Evolutionary conservation across 2,888 invertebrate genomes (phyloP), one percentile per base, ranked within the genome.

Genomic region (Nomada goodeniana): DNA sequence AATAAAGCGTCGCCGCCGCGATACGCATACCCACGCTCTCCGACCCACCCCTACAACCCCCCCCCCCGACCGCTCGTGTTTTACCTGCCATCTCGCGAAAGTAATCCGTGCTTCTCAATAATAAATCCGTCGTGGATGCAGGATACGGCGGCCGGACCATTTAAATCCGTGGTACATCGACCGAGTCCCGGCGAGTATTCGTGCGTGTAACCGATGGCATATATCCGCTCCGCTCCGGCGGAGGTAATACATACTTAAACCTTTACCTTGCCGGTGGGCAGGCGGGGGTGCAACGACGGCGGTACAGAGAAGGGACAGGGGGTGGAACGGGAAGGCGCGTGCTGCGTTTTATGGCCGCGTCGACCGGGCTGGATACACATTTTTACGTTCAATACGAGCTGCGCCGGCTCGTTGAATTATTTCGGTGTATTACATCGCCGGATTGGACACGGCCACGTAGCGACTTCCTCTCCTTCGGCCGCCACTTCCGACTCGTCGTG

Each of bases 101-200:
- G 90, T 89, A 89, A 86, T 87, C 88, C 88, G 86, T 87, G 88
- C 83, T 86, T 90, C 89, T 86, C 86, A 82, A 86, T 91, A 90
- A 91, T 91, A 92, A 92, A 92, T 91, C 87, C 87, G 86, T 86
- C 86, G 76, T 69, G 86, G 85, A 82, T 82, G 64, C 74, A 82
- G 83, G 78, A 83, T 70, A 76, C 44, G 74, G 63, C 44, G 74
- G 59, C 29, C 60, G 42, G 55, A 67, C 83, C 74, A 78, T 83
- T 83, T 82, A 82, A 83, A 83, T 78, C 83, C 78, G 57, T 67
- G 67, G 77, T 82, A 81, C 74, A 81, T 81, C 74, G 81, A 81
- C 80, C 69, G 81, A 71, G 70, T 70, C 67, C 57, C 64, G 50
- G 53, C 36, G 75, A 60, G 75, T 82, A 75, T 50, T 60, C 76